A percentile compares a stretch with the other conserved stretches of the same genome.
Conservation (phyloP, 2,797 vertebrate species). For the Clarias laeviceps region DNA sequence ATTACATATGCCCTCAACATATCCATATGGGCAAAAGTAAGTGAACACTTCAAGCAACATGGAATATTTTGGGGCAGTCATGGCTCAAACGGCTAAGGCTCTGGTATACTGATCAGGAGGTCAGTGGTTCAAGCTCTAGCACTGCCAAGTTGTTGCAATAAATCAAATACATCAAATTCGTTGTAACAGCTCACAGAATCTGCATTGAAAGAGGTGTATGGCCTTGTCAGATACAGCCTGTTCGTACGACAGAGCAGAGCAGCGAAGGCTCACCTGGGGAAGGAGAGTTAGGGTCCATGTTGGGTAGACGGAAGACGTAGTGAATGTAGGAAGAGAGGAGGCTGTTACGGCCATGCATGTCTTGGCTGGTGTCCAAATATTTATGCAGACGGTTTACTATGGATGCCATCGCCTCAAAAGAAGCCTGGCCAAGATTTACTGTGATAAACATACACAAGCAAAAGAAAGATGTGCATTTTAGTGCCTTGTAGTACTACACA, state of each 20-base stretch:
- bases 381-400: conserved; percentile 97
- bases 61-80: background rate
- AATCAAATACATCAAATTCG: background rate
- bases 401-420: conserved; percentile 96
- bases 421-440: conserved; percentile 97
- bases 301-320: conserved; percentile 95
- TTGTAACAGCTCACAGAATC: background rate
- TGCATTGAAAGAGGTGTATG: conserved; percentile 21
- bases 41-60: background rate
- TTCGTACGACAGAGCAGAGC: conserved; percentile 14
- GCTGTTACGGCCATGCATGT: conserved; percentile 95
- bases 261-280: conserved; percentile 83
- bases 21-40: background rate
- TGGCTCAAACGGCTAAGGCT: too few relatives aligned
- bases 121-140: too few relatives aligned
- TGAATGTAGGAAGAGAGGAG: conserved; percentile 95
- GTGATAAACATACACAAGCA: background rate
- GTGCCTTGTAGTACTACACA: background rate
- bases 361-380: conserved; percentile 94
- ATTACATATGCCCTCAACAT: too few relatives aligned
- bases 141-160: background rate
- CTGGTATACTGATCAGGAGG: too few relatives aligned
- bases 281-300: conserved; percentile 91
- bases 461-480: background rate
- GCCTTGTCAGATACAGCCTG: conserved; percentile 20